Base-by-base conservation (phyloP, 2,797 vertebrate species). In the Rousettus madagascariensis region DNA sequence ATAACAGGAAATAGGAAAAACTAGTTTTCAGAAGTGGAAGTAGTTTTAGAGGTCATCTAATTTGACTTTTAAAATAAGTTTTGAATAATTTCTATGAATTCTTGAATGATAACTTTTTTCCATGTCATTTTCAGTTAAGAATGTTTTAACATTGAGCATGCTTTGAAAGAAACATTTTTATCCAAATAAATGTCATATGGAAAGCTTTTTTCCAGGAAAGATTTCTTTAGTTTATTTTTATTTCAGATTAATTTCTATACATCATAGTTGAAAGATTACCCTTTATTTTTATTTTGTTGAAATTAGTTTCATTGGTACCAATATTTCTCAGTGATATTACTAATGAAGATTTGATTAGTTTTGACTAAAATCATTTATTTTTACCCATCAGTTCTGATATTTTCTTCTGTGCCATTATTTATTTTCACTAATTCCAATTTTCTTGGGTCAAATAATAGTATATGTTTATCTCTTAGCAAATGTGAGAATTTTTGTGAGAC, bases 261-360 rank as follows among this genome's bases (percentile, higher is more conserved):
- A 53, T 17, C 8, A 46, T 5, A 65, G 1, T 57, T 38, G 41
- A 87, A 92, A 65, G 24, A 65, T 15, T 80, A 84, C 26, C 2
- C 59, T 63, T 41, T 84, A 43, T 57, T 75, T 57, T 46, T 66
- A 69, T 84, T 84, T 57, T 69, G 3, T 12, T 80, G 8, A 84
- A 85, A 33, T 74, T 83, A 85, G 65, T 74, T 66, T 72, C 4
- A 74, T 72, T 92, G 33, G 1, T 65, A 51, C 13, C 59, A 33
- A 92, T 68, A 69, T 86, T 96, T 93, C 36, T 72, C 5, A 90
- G 30, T 65, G 75, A 90, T 74, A 57, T 87, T 69, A 43, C 3
- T 80, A 33, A 82, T 59, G 13, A 90, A 55, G 83, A 91, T 69
- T 51, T 46, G 8, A 75, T 71, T 22, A 55, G 17, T 22, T 74